Percentiles rank a stretch among this genome's conserved stretches.
Evolutionary conservation across 2,113 vertebrate genomes (phyloP).

Genomic region (Mugil cephalus): DNA sequence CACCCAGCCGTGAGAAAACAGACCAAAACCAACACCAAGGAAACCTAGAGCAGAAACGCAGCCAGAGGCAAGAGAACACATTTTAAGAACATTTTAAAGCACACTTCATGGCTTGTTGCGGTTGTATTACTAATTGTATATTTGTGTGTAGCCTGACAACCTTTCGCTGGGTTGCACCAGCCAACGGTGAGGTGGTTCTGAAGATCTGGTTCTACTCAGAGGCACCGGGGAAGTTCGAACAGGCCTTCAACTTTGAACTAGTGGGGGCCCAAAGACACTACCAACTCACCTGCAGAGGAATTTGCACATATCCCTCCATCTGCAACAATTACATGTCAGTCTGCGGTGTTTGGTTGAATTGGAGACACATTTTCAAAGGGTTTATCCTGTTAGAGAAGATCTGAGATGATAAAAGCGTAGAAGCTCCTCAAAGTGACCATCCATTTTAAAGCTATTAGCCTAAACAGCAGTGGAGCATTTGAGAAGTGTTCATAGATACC

Average conservation of each 20-base stretch:
- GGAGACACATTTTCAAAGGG: no score
- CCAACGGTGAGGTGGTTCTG: slow-evolving; percentile 80
- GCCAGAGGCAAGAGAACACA: slow-evolving; percentile 75
- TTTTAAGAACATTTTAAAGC: not conserved
- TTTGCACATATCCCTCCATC: slow-evolving; percentile 89
- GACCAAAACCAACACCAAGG: slow-evolving; percentile 59
- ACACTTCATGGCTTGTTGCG: not conserved
- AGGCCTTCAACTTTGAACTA: slow-evolving; percentile 89
- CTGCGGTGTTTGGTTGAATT: not conserved
- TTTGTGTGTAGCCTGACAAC: slow-evolving; percentile 71
- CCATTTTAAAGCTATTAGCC: no score
- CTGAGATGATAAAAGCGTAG: not conserved
- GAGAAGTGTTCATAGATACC: no score
- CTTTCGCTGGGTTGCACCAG: slow-evolving; percentile 90
- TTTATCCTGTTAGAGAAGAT: not conserved
- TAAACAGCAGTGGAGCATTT: no score
- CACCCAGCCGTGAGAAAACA: not conserved
- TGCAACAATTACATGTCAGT: slow-evolving; percentile 87
- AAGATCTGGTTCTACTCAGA: slow-evolving; percentile 86
- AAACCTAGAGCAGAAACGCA: slow-evolving; percentile 48
- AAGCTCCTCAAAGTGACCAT: not conserved
- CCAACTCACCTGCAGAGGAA: slow-evolving; percentile 86
- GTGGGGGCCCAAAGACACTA: slow-evolving; percentile 85
- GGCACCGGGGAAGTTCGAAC: slow-evolving; percentile 83
- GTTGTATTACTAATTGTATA: not conserved